Evolutionary conservation across 2,113 vertebrate species (phyloP).

Genomic region (Rhineura floridana): DNA sequence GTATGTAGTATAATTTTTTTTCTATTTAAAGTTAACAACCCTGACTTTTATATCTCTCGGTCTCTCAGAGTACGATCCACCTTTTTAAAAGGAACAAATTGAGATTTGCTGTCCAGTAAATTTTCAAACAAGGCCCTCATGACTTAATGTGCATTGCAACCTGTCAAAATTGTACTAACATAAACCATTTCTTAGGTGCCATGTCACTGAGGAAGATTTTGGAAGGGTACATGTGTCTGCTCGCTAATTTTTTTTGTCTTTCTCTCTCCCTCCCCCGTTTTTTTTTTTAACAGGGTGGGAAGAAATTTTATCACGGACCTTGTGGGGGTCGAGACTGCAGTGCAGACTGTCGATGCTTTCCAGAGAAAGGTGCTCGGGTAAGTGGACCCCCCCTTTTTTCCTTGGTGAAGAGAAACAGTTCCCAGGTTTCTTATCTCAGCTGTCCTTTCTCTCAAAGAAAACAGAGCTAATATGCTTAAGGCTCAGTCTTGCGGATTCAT

Average conservation of each 20-base stretch:
- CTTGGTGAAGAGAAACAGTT: constrained; percentile 39
- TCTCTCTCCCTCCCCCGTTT: not conserved
- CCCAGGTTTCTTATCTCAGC: constrained; percentile 44
- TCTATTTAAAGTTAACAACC: not conserved
- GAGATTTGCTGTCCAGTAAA: not conserved
- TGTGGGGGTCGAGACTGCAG: constrained; percentile 86
- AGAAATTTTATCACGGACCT: constrained; percentile 76
- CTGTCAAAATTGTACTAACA: constrained; percentile 10
- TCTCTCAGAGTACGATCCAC: not conserved
- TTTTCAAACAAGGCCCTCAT: not conserved
- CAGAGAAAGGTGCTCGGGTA: constrained; percentile 89
- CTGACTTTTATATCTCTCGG: not conserved
- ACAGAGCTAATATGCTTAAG: constrained; percentile 46
- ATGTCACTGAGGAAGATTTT: constrained; percentile 1
- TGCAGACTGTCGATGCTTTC: constrained; percentile 81
- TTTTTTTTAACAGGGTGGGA: constrained; percentile 74
- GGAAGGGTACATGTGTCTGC: not conserved
- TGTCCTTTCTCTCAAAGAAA: constrained; percentile 32
- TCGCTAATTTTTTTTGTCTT: not conserved
- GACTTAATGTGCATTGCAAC: accelerated
- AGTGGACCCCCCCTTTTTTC: constrained; percentile 60
- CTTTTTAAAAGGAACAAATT: not conserved
- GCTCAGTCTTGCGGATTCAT: constrained; percentile 44
- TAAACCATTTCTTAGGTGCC: not conserved
- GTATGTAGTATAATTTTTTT: not conserved